phyloP scores from a whole-genome alignment of 2,113 vertebrate species.

The Mesitornis unicolor region DNA sequence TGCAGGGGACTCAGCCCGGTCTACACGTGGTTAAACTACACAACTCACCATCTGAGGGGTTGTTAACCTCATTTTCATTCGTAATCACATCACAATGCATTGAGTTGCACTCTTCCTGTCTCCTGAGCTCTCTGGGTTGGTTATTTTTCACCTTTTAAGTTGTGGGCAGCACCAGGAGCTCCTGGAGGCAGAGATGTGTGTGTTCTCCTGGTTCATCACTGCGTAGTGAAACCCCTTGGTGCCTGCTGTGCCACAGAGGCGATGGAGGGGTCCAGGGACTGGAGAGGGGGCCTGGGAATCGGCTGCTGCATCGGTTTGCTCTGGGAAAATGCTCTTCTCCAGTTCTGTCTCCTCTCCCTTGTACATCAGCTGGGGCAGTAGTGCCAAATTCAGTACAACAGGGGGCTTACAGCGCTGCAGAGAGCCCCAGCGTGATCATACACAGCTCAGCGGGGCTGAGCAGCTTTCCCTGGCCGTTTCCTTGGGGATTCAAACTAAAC shows the following conservation, averaged over 20 bases:
- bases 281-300: background rate
- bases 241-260: background rate
- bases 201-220: background rate
- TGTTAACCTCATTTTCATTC: background rate
- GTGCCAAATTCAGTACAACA: background rate
- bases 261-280: background rate
- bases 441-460: too few relatives aligned
- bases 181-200: background rate
- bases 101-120: background rate
- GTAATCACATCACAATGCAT: background rate
- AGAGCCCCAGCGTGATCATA: accelerated
- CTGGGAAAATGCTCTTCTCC: background rate
- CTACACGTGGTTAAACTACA: background rate
- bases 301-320: background rate
- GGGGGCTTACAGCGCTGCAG: background rate
- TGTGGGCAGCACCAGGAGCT: background rate
- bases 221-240: accelerated
- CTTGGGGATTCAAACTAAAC: accelerated
- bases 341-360: background rate
- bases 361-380: background rate
- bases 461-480: background rate
- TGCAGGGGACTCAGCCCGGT: background rate
- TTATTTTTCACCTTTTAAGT: background rate
- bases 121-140: background rate
- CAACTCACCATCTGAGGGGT: background rate